Base-by-base conservation (phyloP, 2,888 invertebrate species). In the Megastigmus dorsalis region DNA sequence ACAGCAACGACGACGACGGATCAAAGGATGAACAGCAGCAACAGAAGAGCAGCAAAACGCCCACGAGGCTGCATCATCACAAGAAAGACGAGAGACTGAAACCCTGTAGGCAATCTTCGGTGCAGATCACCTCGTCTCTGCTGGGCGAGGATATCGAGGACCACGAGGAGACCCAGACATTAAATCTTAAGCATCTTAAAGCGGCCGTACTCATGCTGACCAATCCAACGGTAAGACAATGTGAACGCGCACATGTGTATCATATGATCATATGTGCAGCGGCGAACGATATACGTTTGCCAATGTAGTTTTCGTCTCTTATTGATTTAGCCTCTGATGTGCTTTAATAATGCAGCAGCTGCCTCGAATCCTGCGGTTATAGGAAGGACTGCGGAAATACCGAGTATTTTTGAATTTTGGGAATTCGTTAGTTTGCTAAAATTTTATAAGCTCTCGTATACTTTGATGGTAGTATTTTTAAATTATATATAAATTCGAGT, bases 141-240 rank as follows among this genome's bases (percentile, higher is more conserved):
- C 80, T 84, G 36, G 90, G 91, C 0, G 90, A 91, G 66, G 93
- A 93, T 62, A 76, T 81, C 62, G 91, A 92, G 71, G 93, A 92
- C 28, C 90, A 90, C 55, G 91, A 90, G 43, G 91, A 91, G 78
- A 90, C 90, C 78, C 92, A 92, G 83, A 93, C 93, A 1, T 89
- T 94, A 77, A 94, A 94, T 80, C 87, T 95, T 86, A 95, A 94
- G 87, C 93, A 95, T 85, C 89, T 96, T 81, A 94, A 94, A 84
- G 93, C 94, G 83, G 95, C 95, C 41, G 92, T 96, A 80, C 92
- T 94, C 82, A 90, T 95, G 76, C 89, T 96, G 78, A 95, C 95
- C 36, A 93, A 94, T 50, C 95, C 95, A 70, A 92, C 95, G 90
- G 95, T 95, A 90, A 74, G 78, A 28, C 10, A 18, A 38, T n/a